Conservation (phyloP, 2,113 vertebrate species). For the Scomber scombrus region DNA sequence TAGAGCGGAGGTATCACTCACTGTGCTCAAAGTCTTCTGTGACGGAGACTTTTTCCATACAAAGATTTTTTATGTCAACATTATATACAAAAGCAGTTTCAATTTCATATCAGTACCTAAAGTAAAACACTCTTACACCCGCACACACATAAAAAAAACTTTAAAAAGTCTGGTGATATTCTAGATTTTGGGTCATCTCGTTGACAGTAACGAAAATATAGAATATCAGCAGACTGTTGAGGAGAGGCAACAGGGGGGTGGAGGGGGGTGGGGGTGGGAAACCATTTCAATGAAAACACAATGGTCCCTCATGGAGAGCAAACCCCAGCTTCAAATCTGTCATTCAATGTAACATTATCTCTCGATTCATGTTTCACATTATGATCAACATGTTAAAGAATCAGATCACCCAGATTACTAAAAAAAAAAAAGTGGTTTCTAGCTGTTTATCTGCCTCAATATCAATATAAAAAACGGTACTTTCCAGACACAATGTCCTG, state of each 20-base stretch:
- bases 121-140: slow-evolving; percentile 40
- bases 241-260: not conserved
- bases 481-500: too few relatives aligned
- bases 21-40: not conserved
- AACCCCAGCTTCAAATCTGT: slow-evolving; percentile 12
- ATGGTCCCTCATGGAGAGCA: not conserved
- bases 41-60: slow-evolving; percentile 28
- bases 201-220: not conserved
- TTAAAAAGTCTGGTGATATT: slow-evolving; percentile 20
- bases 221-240: not conserved
- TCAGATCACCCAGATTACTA: slow-evolving; percentile 16
- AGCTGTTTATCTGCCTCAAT: too few relatives aligned
- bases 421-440: not conserved
- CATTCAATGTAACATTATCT: slow-evolving; percentile 6
- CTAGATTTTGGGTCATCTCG: not conserved
- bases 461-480: too few relatives aligned
- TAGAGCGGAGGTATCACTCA: not conserved
- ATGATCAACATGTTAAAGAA: slow-evolving; percentile 6
- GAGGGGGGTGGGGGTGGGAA: not conserved
- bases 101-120: slow-evolving; percentile 63
- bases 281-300: not conserved
- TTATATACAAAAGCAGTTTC: slow-evolving; percentile 47
- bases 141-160: slow-evolving; percentile 33
- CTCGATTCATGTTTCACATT: slow-evolving; percentile 72
- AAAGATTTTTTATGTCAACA: slow-evolving; percentile 50